Base-by-base conservation (phyloP, 2,888 invertebrate genomes). In the Nipponacmea schrenckii region DNA sequence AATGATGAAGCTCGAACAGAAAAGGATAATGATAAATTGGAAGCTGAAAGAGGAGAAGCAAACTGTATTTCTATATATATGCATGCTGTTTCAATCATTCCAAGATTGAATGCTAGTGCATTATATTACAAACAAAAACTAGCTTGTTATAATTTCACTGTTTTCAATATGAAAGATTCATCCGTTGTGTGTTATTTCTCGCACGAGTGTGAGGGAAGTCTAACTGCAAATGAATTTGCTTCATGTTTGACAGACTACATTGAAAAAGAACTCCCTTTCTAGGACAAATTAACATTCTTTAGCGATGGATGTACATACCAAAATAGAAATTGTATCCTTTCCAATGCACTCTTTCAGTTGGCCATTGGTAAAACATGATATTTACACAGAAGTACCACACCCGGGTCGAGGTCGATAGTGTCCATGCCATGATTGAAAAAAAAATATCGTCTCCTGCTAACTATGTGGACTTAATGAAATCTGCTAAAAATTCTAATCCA, bases 91-190 rank as follows among this genome's bases (percentile, higher is more conserved):
- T 10, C n/a, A 8, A n/a, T 56, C n/a, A 3, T n/a, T 24, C 20
- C 56, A 56, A 56, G n/a, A 10, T 24, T 56, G 5, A n/a, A 12
- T 5, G 56, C 56, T 0, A 1, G n/a, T 56, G n/a, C 56, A 20
- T 10, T 56, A 5, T n/a, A 56, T 56, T 56, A 56, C 10, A 20
- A 56, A n/a, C n/a, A n/a, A n/a, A 56, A 56, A 24, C 10, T 56
- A 56, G 56, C n/a, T n/a, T n/a, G n/a, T 20, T n/a, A 56, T 56
- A 56, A 56, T 56, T 56, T n/a, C 10, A 56, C 56, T 56, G 56
- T 56, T 10, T 56, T n/a, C 24, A 10, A 56, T 24, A 8, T 56
- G 56, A 10, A 7, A 5, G 5, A 5, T 8, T 8, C n/a, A 5
- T 8, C 5, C 8, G n/a, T 8, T 56, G n/a, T 56, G 8, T 56